Percentiles rank a stretch among this genome's conserved stretches.
phyloP scores from a whole-genome alignment of 2,888 invertebrate genomes.

The Adela reaumurella region DNA sequence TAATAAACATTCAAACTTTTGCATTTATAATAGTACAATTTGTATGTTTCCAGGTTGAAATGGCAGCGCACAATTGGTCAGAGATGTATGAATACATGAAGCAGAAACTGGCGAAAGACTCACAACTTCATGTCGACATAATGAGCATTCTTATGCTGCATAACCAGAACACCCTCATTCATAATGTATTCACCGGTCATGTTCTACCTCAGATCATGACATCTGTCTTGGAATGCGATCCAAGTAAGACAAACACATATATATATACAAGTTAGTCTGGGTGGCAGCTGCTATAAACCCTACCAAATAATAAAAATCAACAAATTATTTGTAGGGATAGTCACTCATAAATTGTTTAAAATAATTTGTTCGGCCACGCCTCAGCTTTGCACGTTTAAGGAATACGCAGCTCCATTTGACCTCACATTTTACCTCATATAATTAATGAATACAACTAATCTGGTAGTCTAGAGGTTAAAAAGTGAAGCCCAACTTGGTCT shows the following conservation, averaged over 20 bases:
- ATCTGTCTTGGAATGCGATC: slow-evolving; percentile 7
- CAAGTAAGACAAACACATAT: slow-evolving; percentile 6
- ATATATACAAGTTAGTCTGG: too few relatives aligned
- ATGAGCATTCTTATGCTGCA: not conserved
- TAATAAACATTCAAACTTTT: too few relatives aligned
- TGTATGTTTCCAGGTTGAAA: not conserved
- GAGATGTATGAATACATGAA: not conserved
- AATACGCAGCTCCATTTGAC: too few relatives aligned
- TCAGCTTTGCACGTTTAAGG: too few relatives aligned
- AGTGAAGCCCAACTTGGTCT: too few relatives aligned
- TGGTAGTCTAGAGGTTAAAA: too few relatives aligned
- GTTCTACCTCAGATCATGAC: slow-evolving; percentile 4
- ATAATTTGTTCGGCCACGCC: too few relatives aligned
- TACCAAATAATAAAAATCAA: not conserved
- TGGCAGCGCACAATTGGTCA: not conserved
- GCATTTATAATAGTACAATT: too few relatives aligned
- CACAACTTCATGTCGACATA: not conserved
- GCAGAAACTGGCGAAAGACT: not conserved
- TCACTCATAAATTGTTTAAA: too few relatives aligned
- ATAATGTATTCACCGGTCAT: not conserved
- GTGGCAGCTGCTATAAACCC: too few relatives aligned
- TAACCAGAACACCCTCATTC: not conserved
- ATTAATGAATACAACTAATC: too few relatives aligned
- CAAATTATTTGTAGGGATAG: not conserved
- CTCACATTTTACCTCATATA: too few relatives aligned